Evolutionary conservation across 2,797 vertebrate genomes (phyloP).

Genomic region (Ptychobarbus kaznakovi): DNA sequence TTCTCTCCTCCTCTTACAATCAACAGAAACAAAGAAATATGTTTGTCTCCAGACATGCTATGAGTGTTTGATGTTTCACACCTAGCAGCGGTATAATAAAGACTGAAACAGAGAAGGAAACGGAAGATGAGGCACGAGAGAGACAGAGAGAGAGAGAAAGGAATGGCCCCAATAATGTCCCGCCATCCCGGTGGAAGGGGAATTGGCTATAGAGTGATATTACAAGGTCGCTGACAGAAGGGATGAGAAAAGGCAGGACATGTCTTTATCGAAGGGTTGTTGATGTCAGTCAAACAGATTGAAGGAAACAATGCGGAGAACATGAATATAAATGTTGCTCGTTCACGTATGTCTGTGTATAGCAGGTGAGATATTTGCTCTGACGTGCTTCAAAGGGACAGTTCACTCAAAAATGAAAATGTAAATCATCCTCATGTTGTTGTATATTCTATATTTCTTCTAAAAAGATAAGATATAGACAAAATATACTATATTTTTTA

Average conservation of each 20-base stretch:
- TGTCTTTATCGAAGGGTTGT: not conserved
- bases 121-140: conserved; percentile 17
- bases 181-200: not conserved
- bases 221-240: conserved; percentile 18
- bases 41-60: conserved; percentile 14
- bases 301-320: not conserved
- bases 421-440: not conserved
- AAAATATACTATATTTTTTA: not conserved
- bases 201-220: conserved; percentile 29
- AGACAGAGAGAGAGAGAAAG: conserved; percentile 3
- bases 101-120: conserved; percentile 45
- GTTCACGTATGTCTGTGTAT: not conserved
- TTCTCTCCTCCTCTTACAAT: not conserved
- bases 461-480: not conserved
- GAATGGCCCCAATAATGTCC: conserved; percentile 11
- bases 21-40: conserved; percentile 9
- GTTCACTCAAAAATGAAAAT: not conserved
- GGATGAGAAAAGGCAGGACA: not conserved
- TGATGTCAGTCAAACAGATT: conserved; percentile 9
- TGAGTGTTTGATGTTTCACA: conserved; percentile 33
- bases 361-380: not conserved
- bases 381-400: not conserved
- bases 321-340: not conserved
- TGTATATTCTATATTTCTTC: not conserved
- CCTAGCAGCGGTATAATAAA: conserved; percentile 27